Conservation (phyloP, 2,888 invertebrate species). For the Lagria hirta region DNA sequence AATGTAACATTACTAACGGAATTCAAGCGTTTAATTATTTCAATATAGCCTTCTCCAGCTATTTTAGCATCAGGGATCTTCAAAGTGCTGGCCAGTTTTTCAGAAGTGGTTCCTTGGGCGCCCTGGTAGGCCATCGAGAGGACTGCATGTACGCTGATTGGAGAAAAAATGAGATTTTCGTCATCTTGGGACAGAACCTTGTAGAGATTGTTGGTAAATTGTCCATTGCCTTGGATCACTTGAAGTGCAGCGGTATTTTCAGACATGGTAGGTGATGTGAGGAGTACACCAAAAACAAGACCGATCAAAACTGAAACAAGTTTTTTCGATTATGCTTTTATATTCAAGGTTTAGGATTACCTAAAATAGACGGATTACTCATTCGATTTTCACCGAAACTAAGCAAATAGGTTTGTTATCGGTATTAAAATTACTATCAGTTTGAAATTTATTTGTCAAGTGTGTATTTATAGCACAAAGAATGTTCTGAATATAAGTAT, state of each 20-base stretch:
- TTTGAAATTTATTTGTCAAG: no score
- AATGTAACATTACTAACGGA: conserved; percentile 59
- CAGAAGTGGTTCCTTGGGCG: conserved; percentile 45
- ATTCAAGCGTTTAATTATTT: conserved; percentile 44
- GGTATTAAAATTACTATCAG: no score
- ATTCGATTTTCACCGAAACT: no score
- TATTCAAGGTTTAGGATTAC: no score
- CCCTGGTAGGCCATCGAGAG: conserved; percentile 52
- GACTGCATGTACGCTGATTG: conserved; percentile 52
- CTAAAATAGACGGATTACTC: no score
- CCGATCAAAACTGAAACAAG: conserved; percentile 30
- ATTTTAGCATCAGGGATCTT: conserved; percentile 35
- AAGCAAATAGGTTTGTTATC: no score
- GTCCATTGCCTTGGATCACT: conserved; percentile 42
- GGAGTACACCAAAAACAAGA: conserved; percentile 22
- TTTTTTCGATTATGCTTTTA: no score
- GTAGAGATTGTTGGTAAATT: conserved; percentile 45
- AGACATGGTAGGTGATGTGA: conserved; percentile 22
- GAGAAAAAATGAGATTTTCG: conserved; percentile 52
- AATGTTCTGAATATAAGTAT: no score
- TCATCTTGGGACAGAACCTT: conserved; percentile 36
- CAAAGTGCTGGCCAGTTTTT: conserved; percentile 43
- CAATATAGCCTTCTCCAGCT: conserved; percentile 40
- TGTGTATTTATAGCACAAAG: no score
- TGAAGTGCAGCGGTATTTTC: conserved; percentile 24